phyloP scores from a whole-genome alignment of 2,888 invertebrate species.

The Sclerodermus sp. region DNA sequence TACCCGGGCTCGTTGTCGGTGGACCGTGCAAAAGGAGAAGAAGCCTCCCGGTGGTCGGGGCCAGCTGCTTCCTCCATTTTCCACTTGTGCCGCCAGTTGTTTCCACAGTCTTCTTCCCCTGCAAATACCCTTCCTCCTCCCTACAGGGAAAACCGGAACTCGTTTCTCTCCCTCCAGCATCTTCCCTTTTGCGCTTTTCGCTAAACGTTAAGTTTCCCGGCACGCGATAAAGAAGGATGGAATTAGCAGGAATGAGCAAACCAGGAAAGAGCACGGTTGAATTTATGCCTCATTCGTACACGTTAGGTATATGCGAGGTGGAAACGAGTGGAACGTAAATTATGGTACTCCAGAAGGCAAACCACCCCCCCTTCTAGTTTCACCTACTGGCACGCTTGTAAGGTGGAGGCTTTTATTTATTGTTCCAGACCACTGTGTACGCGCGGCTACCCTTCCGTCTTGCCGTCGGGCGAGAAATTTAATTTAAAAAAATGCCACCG shows the following conservation, averaged over 20 bases:
- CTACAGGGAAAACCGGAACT: neutral
- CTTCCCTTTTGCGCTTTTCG: neutral
- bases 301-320: constrained; percentile 38
- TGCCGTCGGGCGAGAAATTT: constrained; percentile 20
- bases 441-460: constrained; percentile 15
- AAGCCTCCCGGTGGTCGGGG: constrained; percentile 1
- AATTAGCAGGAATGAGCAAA: constrained; percentile 1
- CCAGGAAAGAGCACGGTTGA: constrained; percentile 23
- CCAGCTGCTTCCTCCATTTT: constrained; percentile 16
- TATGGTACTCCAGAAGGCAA: constrained; percentile 42
- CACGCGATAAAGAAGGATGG: constrained; percentile 8
- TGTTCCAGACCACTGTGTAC: constrained; percentile 22
- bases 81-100: constrained; percentile 7
- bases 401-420: constrained; percentile 35
- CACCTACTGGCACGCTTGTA: neutral
- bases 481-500: constrained; percentile 21
- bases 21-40: constrained; percentile 15
- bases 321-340: constrained; percentile 47
- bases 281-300: constrained; percentile 50
- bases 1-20: constrained; percentile 10
- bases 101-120: constrained; percentile 2
- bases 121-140: constrained; percentile 1
- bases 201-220: constrained; percentile 36
- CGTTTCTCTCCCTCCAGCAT: neutral
- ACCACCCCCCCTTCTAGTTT: constrained; percentile 15